Evolutionary conservation across 1,140 invertebrate genomes (phyloP).

Genomic region (Aphidius ervi): DNA sequence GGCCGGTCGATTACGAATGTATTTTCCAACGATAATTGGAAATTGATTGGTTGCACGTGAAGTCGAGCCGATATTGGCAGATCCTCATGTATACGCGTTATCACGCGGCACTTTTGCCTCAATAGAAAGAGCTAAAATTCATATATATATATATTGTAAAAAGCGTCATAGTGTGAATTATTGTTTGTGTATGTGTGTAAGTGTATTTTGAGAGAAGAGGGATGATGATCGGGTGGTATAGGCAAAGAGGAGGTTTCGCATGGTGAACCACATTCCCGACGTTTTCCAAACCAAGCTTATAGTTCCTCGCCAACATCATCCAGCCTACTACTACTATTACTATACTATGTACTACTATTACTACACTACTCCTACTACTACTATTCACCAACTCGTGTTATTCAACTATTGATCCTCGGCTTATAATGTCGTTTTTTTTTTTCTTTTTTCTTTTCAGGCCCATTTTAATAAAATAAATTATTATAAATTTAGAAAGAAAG

Average conservation of each 20-base stretch:
- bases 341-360: neutral
- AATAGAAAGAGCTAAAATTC: neutral
- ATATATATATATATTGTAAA: no score
- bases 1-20: conserved; percentile 24
- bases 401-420: conserved; percentile 27
- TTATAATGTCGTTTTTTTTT: neutral
- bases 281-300: conserved; percentile 27
- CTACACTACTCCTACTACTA: neutral
- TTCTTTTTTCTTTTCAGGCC: no score
- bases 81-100: conserved; percentile 14
- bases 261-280: conserved; percentile 29
- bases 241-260: conserved; percentile 16
- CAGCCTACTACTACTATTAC: no score
- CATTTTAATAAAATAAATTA: neutral
- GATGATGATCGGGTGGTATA: neutral
- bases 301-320: neutral
- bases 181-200: neutral
- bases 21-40: conserved; percentile 23
- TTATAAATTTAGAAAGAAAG: no score
- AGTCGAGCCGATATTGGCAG: conserved; percentile 22
- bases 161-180: no score
- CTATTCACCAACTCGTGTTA: conserved; percentile 16
- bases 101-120: conserved; percentile 15
- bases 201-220: neutral
- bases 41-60: conserved; percentile 25